These are phyloP conservation scores for Plecotus auritus DNA, from an alignment of 2,113 vertebrate species.

Conservation along the genomic window DNA sequence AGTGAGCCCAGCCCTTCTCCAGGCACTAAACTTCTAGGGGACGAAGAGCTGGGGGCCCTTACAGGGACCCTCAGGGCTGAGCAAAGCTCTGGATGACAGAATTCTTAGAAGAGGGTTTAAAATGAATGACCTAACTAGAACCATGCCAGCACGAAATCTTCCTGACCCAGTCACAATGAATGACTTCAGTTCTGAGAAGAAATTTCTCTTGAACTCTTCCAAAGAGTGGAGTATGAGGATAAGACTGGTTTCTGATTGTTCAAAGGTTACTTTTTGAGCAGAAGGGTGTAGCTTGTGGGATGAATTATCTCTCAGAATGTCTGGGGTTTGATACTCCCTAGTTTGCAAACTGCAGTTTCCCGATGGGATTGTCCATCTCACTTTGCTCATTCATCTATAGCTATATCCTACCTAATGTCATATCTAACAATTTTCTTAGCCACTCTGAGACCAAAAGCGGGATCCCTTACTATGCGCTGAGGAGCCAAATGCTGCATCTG, in stretches of 20 bases:
- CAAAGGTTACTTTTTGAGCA: not conserved
- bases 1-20: not conserved
- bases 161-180: not conserved
- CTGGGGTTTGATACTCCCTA: not conserved
- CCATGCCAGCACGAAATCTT: not conserved
- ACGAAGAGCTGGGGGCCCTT: not conserved
- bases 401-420: not conserved
- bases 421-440: not conserved
- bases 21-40: not conserved
- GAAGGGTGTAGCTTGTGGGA: not conserved
- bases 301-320: not conserved
- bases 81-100: not conserved
- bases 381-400: not conserved
- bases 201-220: not conserved
- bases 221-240: not conserved
- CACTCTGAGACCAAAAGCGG: not conserved
- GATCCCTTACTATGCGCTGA: not conserved
- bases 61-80: not conserved
- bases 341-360: not conserved
- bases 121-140: slow-evolving; percentile 24
- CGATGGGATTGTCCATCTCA: too few species aligned
- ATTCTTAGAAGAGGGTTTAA: not conserved
- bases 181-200: not conserved
- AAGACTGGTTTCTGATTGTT: not conserved
- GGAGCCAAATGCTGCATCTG: not conserved